These are phyloP conservation scores for Lasioglossum pauxillum DNA, from an alignment of 2,888 invertebrate species.

Conservation along the genomic window DNA sequence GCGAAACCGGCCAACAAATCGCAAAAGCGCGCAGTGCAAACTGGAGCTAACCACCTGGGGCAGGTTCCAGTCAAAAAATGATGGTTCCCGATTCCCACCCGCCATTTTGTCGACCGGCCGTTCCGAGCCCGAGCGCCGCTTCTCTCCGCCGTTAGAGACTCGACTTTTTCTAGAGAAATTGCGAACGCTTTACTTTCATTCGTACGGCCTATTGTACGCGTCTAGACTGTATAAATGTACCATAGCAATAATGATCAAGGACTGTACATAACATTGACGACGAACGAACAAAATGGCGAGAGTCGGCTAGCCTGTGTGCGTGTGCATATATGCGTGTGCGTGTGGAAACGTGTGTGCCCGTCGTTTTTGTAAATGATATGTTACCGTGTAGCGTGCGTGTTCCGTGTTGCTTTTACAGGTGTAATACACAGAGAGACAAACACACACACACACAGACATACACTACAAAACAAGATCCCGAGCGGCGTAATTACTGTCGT, in stretches of 20 bases:
- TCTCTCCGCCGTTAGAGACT: slow-evolving; percentile 19
- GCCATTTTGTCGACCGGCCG: neutral
- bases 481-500: slow-evolving; percentile 30
- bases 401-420: slow-evolving; percentile 54
- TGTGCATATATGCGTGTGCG: neutral
- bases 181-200: slow-evolving; percentile 55
- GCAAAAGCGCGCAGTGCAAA: neutral
- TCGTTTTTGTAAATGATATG: slow-evolving; percentile 67
- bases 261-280: slow-evolving; percentile 71
- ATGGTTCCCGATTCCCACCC: neutral
- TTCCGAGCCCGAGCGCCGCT: neutral
- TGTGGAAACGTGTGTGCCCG: slow-evolving; percentile 21
- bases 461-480: slow-evolving; percentile 10
- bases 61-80: neutral
- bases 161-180: slow-evolving; percentile 32
- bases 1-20: neutral
- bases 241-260: slow-evolving; percentile 76
- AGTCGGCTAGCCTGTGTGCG: neutral
- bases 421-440: neutral
- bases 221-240: slow-evolving; percentile 75
- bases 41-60: neutral
- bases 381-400: slow-evolving; percentile 42
- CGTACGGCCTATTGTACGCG: slow-evolving; percentile 62
- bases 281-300: slow-evolving; percentile 12
- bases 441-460: neutral